Base-by-base conservation (phyloP, 2,888 invertebrate genomes). In the Machimus atricapillus region DNA sequence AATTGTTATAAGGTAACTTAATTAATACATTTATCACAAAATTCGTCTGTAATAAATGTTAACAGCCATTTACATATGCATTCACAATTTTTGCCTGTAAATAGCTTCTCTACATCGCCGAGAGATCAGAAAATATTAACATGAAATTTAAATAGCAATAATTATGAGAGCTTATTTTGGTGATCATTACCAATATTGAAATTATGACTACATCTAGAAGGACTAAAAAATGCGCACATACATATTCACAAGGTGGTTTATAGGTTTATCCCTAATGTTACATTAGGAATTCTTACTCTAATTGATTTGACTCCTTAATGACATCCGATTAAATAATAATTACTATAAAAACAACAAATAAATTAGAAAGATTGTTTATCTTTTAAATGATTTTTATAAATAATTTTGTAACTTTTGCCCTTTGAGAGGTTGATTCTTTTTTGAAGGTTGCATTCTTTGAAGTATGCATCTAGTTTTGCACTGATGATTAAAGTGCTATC, bases 261-360 rank as follows among this genome's bases (percentile, higher is more conserved):
- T 34, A 82, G 56, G 58, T 82, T n/a, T 46, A 27, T 82, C 16
- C 82, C 58, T 37, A 82, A 58, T 82, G 52, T 82, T 52, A 82
- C 82, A 82, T 66, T 82, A 82, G 52, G 66, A 82, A 82, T 6
- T 66, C 66, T 82, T 82, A 66, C 14, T 12, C 66, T 58, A 58
- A 58, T 66, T 82, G 40, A 82, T 58, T 82, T 66, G 58, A 82
- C 56, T 82, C 34, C 58, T 82, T 82, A 82, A 82, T 56, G 82
- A 58, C 82, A 58, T 82, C 82, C 58, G 82, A 82, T 82, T 82
- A 82, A 82, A 82, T 82, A 82, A 82, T 82, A 82, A 66, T 82
- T 82, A 82, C 82, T 82, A 82, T 37, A 58, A 82, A 82, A 82
- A 82, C 82, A 82, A 82, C 58, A 82, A 82, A 82, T 82, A 82